Evolutionary conservation across 2,888 invertebrate genomes (phyloP).

Genomic region (Ormia ochracea): DNA sequence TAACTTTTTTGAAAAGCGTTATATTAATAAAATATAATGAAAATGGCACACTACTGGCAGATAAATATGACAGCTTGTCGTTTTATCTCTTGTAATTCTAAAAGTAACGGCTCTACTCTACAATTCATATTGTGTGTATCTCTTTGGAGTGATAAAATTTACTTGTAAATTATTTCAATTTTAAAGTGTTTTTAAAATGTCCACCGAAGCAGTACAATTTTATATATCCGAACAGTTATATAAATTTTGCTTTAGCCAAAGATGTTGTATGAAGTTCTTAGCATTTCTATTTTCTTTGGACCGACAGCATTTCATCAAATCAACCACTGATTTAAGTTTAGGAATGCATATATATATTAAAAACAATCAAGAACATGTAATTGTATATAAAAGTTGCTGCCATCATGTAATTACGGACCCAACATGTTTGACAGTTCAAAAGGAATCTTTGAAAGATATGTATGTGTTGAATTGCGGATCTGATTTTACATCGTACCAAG

Average conservation of each 20-base stretch:
- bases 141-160: not conserved
- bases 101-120: conserved; percentile 51
- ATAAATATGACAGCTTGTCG: conserved; percentile 12
- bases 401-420: conserved; percentile 54
- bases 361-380: conserved; percentile 60
- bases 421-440: conserved; percentile 37
- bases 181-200: conserved; percentile 21
- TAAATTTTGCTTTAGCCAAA: conserved; percentile 51
- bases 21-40: too few relatives aligned
- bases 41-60: not conserved
- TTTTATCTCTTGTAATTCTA: conserved; percentile 41
- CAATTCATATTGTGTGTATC: conserved; percentile 1
- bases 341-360: conserved; percentile 40
- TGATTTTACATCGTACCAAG: conserved; percentile 47
- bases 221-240: conserved; percentile 62
- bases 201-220: conserved; percentile 48
- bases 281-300: conserved; percentile 59
- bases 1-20: too few relatives aligned
- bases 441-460: conserved; percentile 57
- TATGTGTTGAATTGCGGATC: conserved; percentile 53
- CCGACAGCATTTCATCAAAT: conserved; percentile 48
- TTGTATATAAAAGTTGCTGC: conserved; percentile 61
- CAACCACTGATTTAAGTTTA: conserved; percentile 46
- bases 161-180: not conserved
- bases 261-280: conserved; percentile 63